phyloP scores from a whole-genome alignment of 2,888 invertebrate species.

The Meghimatium bilineatum region DNA sequence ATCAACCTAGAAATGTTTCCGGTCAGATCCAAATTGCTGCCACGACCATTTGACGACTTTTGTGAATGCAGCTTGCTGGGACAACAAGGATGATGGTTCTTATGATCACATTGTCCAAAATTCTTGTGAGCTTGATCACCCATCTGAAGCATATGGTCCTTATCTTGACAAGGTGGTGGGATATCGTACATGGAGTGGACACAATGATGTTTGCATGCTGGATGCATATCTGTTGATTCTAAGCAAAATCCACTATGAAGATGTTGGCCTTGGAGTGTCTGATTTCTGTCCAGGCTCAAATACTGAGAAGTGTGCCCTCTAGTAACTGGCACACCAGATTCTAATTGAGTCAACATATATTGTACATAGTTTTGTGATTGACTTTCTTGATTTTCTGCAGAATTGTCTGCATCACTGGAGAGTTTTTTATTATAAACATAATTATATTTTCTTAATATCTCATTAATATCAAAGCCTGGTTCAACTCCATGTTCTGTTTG shows the following conservation, averaged over 20 bases:
- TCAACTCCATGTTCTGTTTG: not conserved
- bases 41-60: not conserved
- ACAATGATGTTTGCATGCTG: not conserved
- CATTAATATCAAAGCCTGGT: not conserved
- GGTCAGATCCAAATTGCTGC: constrained; percentile 31
- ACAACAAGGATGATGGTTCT: not conserved
- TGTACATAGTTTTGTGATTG: not conserved
- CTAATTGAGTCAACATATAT: not conserved
- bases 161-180: constrained; percentile 21
- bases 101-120: not conserved
- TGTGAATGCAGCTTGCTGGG: constrained; percentile 8
- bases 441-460: not conserved
- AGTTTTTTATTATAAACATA: not conserved
- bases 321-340: not conserved
- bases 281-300: not conserved
- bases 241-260: constrained; percentile 23
- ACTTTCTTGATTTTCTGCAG: not conserved
- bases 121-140: not conserved
- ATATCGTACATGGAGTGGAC: constrained; percentile 9
- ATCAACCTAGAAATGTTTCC: constrained; percentile 36
- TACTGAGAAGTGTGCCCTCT: not conserved
- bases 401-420: not conserved
- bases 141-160: not conserved
- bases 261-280: not conserved
- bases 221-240: not conserved